These are phyloP conservation scores for Sceliomorpha sp. DNA, from an alignment of 2,888 invertebrate species.

Conservation along the genomic window DNA sequence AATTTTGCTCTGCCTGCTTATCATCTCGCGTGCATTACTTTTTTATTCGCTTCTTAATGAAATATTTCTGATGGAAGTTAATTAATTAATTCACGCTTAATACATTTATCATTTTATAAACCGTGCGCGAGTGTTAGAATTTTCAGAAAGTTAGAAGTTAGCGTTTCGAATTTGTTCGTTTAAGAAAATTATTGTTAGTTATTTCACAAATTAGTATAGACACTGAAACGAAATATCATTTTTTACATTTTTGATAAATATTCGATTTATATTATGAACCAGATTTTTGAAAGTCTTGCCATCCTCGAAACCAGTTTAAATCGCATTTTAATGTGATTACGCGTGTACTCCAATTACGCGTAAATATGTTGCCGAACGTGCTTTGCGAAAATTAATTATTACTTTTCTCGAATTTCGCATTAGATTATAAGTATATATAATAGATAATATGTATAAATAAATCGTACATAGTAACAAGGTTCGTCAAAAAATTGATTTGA, in stretches of 20 bases:
- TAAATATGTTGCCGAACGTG: constrained; percentile 45
- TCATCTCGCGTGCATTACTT: background rate
- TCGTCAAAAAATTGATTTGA: no score
- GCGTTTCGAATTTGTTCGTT: no score
- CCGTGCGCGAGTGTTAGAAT: no score
- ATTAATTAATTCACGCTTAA: background rate
- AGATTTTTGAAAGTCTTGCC: constrained; percentile 65
- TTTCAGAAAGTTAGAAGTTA: no score
- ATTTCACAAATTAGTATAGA: no score
- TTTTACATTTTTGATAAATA: constrained; percentile 14
- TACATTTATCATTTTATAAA: background rate
- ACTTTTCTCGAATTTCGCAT: constrained; percentile 51
- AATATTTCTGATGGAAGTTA: background rate
- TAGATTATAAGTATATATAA: constrained; percentile 41
- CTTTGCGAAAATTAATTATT: constrained; percentile 53
- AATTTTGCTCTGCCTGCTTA: background rate
- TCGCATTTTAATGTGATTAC: constrained; percentile 59
- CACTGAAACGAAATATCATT: no score
- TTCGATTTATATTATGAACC: constrained; percentile 54
- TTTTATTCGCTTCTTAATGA: no score
- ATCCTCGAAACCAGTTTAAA: constrained; percentile 61
- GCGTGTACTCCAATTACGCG: constrained; percentile 66
- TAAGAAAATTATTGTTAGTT: no score
- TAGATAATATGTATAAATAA: constrained; percentile 42
- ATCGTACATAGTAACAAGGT: no score